These are phyloP conservation scores for Eristalinus sepulchralis DNA, from an alignment of 2,888 invertebrate genomes.

Conservation along the genomic window DNA sequence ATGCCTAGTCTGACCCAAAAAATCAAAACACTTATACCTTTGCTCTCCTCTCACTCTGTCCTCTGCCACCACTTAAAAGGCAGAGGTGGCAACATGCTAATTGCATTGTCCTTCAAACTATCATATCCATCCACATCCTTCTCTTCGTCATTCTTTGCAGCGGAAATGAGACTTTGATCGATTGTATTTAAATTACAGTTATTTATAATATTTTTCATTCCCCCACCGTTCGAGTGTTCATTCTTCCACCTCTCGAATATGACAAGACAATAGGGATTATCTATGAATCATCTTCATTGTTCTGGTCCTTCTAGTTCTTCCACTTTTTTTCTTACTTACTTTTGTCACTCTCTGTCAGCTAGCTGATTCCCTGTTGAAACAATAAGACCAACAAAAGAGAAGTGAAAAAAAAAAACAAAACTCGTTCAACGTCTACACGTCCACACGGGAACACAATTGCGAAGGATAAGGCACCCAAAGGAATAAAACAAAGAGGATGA, in stretches of 20 bases:
- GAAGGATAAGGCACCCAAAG: neutral
- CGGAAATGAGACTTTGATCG: conserved; percentile 66
- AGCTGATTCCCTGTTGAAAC: conserved; percentile 41
- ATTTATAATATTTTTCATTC: conserved; percentile 45
- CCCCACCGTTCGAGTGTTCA: neutral
- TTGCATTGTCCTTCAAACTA: conserved; percentile 62
- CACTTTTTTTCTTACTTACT: conserved; percentile 25
- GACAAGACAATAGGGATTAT: conserved; percentile 47
- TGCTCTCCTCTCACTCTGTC: conserved; percentile 24
- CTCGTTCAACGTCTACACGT: conserved; percentile 36
- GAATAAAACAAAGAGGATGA: conserved; percentile 1
- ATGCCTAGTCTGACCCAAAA: conserved; percentile 44
- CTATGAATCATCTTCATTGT: conserved; percentile 54
- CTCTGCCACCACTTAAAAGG: conserved; percentile 22
- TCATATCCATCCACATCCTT: conserved; percentile 32
- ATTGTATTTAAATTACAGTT: conserved; percentile 68
- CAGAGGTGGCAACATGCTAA: conserved; percentile 67
- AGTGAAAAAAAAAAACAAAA: conserved; percentile 9
- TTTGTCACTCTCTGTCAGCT: conserved; percentile 24
- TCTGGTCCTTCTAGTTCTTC: conserved; percentile 60
- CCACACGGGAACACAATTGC: neutral
- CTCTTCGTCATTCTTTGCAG: conserved; percentile 15
- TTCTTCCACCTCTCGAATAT: conserved; percentile 25
- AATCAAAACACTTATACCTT: conserved; percentile 58
- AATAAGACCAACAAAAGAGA: conserved; percentile 20